Base-by-base conservation (phyloP, 2,888 invertebrate species). In the Aphidius colemani region DNA sequence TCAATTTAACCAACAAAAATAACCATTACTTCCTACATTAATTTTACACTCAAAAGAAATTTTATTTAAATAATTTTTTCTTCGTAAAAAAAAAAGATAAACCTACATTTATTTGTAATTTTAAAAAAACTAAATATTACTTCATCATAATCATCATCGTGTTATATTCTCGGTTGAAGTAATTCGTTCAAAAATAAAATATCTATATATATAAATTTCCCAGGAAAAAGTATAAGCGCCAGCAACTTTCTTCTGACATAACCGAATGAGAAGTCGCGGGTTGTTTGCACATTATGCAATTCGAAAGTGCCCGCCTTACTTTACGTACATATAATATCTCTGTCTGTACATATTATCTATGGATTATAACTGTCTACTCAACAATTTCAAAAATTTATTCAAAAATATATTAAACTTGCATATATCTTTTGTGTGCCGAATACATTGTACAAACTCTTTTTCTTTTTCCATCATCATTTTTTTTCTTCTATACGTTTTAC, bases 241-340 rank as follows among this genome's bases (percentile, higher is more conserved):
- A 73, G 75, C 77, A 79, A 78, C 81, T 82, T 81, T 80, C 81
- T 82, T 82, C 81, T 82, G 81, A 82, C 80, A 82, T 82, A 82
- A 82, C 77, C 80, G 80, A 80, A 81, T 71, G 79, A 30, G 30
- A 79, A 81, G 80, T 80, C 79, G 81, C 78, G 79, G 78, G 80
- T 74, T 66, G 69, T 44, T 6, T 55, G 30, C 74, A 70, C 66
- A 75, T 81, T 81, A 81, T 81, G 81, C 78, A 81, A 81, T 81
- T 81, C 78, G 81, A 81, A 81, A 81, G 81, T 81, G 80, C 80
- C 80, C 80, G 81, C 79, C 80, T 82, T 81, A 80, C 81, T 81
- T 79, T 78, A 78, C 77, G 78, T 76, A 71, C 64, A 53, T 46
- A 58, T 44, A 11, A 39, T 51, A 8, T 46, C 41, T 30, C 45